Conservation (phyloP, 2,113 vertebrate genomes). For the Phoxinus phoxinus region DNA sequence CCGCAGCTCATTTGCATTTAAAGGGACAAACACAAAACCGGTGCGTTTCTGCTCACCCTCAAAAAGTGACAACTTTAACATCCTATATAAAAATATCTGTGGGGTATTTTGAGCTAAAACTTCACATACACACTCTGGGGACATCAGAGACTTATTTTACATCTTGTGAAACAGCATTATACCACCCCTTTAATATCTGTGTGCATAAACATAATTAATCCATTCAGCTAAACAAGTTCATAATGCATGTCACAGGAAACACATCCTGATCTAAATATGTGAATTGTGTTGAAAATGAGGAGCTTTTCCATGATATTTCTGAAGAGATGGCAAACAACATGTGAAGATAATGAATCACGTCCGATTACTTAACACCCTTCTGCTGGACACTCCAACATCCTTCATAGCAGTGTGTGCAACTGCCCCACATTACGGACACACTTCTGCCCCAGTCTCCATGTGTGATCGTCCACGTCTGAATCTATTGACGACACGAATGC, state of each 20-base stretch:
- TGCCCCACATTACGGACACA: conserved; percentile 42
- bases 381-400: conserved; percentile 19
- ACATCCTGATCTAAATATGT: not conserved
- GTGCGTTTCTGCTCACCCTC: no score
- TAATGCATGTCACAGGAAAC: not conserved
- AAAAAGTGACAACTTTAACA: no score
- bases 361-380: conserved; percentile 54
- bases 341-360: conserved; percentile 51
- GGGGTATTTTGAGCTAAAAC: no score
- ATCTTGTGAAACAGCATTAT: no score
- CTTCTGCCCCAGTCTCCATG: conserved; percentile 34
- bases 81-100: no score
- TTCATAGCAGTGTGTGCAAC: conserved; percentile 13
- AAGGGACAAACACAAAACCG: no score
- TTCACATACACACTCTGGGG: no score
- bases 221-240: not conserved
- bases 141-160: no score
- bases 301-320: conserved; percentile 27
- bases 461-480: not conserved
- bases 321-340: conserved; percentile 45
- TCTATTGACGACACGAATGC: not conserved
- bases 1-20: no score
- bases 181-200: not conserved
- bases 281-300: conserved; percentile 14
- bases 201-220: not conserved